These are phyloP conservation scores for Lagopus leucura DNA, from an alignment of 2,113 vertebrate species.

Conservation along the genomic window DNA sequence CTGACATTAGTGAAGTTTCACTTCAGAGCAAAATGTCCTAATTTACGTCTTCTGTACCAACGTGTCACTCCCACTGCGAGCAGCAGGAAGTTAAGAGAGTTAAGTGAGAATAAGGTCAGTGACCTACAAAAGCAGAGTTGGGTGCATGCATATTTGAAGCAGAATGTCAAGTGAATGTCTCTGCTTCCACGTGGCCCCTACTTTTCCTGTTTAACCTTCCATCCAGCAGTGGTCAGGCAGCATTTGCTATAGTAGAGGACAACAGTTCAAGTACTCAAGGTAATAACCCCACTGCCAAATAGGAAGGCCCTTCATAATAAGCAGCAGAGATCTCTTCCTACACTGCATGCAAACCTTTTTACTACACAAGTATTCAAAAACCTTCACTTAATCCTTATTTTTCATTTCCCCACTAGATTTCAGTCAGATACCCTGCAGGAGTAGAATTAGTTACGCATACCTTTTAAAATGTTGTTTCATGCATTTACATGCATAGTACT, in stretches of 20 bases:
- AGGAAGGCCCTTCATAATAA: not conserved
- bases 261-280: not conserved
- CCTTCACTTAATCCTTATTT: not conserved
- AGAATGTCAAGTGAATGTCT: not conserved
- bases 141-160: not conserved
- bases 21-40: not conserved
- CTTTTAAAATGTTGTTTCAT: conserved; percentile 88
- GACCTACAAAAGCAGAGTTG: not conserved
- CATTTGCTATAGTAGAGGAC: not conserved
- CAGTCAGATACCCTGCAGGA: not conserved
- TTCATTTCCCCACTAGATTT: not conserved
- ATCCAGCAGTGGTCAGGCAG: not conserved
- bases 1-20: not conserved
- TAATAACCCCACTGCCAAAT: not conserved
- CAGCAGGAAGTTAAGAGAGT: not conserved
- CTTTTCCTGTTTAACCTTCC: not conserved
- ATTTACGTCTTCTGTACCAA: not conserved
- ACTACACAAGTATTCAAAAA: not conserved
- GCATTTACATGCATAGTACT: conserved; percentile 86
- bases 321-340: not conserved
- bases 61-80: not conserved
- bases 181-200: not conserved
- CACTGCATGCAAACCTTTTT: not conserved
- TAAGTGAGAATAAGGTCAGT: conserved; percentile 1
- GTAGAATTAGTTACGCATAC: conserved; percentile 61